Base-by-base conservation (phyloP, 2,888 invertebrate species). In the Limnephilus marmoratus region DNA sequence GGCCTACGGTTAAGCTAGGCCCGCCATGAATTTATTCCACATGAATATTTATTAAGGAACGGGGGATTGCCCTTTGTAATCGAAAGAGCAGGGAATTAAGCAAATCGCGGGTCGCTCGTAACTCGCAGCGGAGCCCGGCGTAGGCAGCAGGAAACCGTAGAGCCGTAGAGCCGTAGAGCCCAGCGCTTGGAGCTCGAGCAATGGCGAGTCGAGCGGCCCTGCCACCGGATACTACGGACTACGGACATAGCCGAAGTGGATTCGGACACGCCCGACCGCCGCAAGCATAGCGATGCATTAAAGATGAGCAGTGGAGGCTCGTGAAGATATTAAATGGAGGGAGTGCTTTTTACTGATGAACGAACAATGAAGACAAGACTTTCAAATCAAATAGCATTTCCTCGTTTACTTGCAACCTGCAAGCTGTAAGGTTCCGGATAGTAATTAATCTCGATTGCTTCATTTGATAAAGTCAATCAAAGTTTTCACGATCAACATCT, bases 21-120 rank as follows among this genome's bases (percentile, higher is more conserved):
- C 87, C 89, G 91, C 90, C 91, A 91, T 86, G 92, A 81, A 92
- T 91, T 92, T 90, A 93, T 92, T 90, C 90, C 91, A 24, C 91
- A 92, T 93, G 93, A 93, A 93, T 93, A 93, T 93, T 91, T 92
- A 93, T 93, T 91, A 92, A 93, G 93, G 93, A 93, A 93, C 90
- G 92, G 93, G 92, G 92, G 92, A 92, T 93, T 91, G 92, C 93
- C 93, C 93, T 92, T 93, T 93, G 92, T 93, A 93, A 93, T 92
- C 93, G 93, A 92, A 93, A 92, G 93, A 92, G 93, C 92, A 92
- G 81, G 91, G 92, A 93, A 93, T 93, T 93, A 93, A 93, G 93
- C 93, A 93, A 93, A 93, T 93, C 93, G 87, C 31, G 49, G 91
- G 90, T 85, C 90, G 91, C 68, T 90, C 68, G 68, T 68, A 68